Evolutionary conservation across 2,113 vertebrate species (phyloP), one percentile per base, ranked within the genome.

Genomic region (Dasyprocta punctata): DNA sequence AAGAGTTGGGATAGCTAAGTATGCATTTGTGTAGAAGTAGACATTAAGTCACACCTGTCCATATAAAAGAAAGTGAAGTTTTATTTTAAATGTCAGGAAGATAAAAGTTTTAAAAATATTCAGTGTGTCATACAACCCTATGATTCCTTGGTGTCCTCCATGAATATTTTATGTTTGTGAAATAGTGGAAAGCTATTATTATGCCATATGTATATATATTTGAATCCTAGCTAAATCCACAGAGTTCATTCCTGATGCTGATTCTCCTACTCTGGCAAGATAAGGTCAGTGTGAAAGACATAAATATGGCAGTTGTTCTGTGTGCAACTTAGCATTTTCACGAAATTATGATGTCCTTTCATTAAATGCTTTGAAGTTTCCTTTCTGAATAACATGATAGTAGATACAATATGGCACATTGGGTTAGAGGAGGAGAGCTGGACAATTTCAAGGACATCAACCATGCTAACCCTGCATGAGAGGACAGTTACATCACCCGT

Each of bases 121-220:
- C 33, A 16, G 1, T 12, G 36, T 87, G 20, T 93, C 84, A 54
- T 49, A 28, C 9, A 38, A 49, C 56, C 81, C 19, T 22, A 0
- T 44, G 78, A 67, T 54, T 87, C 77, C 77, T 19, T 24, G 78
- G 60, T 78, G n/a, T 89, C 65, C 65, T 92, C 84, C 8, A 1
- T 54, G 81, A 87, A 96, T 97, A 56, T 89, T 95, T 95, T 94
- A 87, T 95, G 87, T 96, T 97, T 97, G 77, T 90, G 38, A 84
- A 93, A 93, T 94, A 91, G 75, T 91, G 41, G 75, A 86, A 80
- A 80, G 75, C 92, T 92, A 28, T 96, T 88, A 96, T 97, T 96
- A 97, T 90, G 88, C 85, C 60, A 90, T 67, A 69, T 90, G 65
- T 96, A 78, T 90, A 71, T 96, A 78, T 93, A 86, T 95, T 93